Evolutionary conservation across 2,797 vertebrate species (phyloP).

Genomic region (Arremon brunneinucha): DNA sequence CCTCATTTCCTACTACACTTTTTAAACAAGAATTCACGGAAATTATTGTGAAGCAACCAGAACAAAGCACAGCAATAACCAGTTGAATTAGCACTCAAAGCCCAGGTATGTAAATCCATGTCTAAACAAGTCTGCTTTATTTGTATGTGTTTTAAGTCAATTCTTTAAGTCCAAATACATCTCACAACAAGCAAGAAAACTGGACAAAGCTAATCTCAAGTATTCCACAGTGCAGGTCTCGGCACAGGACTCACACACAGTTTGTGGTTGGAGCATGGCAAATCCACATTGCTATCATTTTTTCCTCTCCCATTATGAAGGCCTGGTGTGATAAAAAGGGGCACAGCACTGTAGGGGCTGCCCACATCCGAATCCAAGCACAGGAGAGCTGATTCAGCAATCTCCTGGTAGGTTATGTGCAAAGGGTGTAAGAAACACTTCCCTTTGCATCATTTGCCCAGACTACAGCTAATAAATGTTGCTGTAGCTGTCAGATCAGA

Average conservation of each 20-base stretch:
- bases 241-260: not conserved
- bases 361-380: not conserved
- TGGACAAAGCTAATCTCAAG: not conserved
- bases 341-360: not conserved
- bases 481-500: not conserved
- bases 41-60: not conserved
- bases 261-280: not conserved
- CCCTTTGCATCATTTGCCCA: not conserved
- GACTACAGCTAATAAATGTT: not conserved
- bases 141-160: not conserved
- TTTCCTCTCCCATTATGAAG: not conserved
- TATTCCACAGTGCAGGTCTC: not conserved
- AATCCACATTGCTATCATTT: not conserved
- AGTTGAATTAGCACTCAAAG: not conserved
- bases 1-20: slow-evolving; percentile 3
- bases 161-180: not conserved
- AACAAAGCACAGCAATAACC: not conserved
- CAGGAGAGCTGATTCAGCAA: not conserved
- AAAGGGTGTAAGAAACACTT: not conserved
- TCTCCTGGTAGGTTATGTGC: not conserved
- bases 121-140: not conserved
- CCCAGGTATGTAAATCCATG: not conserved
- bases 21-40: not conserved
- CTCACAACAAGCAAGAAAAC: not conserved
- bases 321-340: not conserved